These are phyloP conservation scores for Heliconius nattereri DNA, from an alignment of 1,140 invertebrate genomes.

Conservation along the genomic window DNA sequence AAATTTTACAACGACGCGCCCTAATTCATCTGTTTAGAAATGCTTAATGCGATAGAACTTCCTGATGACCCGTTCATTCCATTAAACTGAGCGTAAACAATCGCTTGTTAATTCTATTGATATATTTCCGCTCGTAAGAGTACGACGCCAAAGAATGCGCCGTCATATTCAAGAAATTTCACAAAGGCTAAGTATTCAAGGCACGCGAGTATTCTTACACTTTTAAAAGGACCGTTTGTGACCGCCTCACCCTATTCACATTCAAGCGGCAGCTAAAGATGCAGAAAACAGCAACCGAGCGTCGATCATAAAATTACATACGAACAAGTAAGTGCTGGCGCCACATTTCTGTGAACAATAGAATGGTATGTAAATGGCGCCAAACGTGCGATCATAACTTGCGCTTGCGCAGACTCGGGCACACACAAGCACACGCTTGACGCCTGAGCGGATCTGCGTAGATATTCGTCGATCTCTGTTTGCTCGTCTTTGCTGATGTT, in stretches of 20 bases:
- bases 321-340: slow-evolving; percentile 66
- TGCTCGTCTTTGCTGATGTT: neutral
- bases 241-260: slow-evolving; percentile 57
- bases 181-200: slow-evolving; percentile 50
- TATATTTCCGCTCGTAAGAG: slow-evolving; percentile 49
- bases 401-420: slow-evolving; percentile 42
- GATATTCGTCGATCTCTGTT: neutral
- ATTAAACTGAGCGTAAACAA: slow-evolving; percentile 30
- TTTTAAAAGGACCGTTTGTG: slow-evolving; percentile 59
- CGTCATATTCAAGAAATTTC: slow-evolving; percentile 57
- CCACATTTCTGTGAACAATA: slow-evolving; percentile 76
- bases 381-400: slow-evolving; percentile 67
- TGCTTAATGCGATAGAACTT: slow-evolving; percentile 25
- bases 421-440: neutral
- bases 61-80: slow-evolving; percentile 22
- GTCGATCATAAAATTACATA: slow-evolving; percentile 74
- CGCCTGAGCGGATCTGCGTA: neutral
- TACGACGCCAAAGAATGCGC: slow-evolving; percentile 39
- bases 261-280: slow-evolving; percentile 58
- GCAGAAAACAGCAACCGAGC: slow-evolving; percentile 63
- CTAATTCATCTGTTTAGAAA: slow-evolving; percentile 24
- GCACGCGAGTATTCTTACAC: slow-evolving; percentile 69
- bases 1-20: slow-evolving; percentile 18
- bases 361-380: slow-evolving; percentile 69
- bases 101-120: slow-evolving; percentile 58